Evolutionary conservation across 2,113 vertebrate genomes (phyloP), one percentile per base, ranked within the genome.

Genomic region (Pantherophis guttatus): DNA sequence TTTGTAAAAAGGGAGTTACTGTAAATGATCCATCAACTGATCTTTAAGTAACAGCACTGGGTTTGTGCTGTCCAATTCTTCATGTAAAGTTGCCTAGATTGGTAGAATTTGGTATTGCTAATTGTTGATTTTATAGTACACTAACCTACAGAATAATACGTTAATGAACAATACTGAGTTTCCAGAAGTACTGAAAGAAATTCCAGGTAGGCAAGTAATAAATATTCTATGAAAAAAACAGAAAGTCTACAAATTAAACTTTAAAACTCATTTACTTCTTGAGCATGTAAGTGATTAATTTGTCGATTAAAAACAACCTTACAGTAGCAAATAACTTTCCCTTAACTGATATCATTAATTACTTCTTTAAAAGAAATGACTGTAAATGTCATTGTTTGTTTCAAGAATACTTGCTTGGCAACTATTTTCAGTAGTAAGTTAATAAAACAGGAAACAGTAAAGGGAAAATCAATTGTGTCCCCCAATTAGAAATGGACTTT

Each of bases 91-190:
- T 39, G 70, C 52, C 75, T 23, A 54, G 81, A 90, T 29, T 55
- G 81, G 57, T 48, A 90, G 57, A 93, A 90, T 93, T 93, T 93
- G 89, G 89, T 90, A 70, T 33, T 87, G 89, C 23, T 39, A 24
- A 44, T 55, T 62, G n/a, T 87, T 93, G 92, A 87, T 87, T 93
- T 93, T 85, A 65, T 58, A 93, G n/a, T 90, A 90, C 75, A 93
- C n/a, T 90, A 93, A 93, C 89, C 23, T 87, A 90, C 23, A 33
- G 26, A 90, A 90, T 65, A 65, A 65, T n/a, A 65, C 26, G n/a
- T 65, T 15, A n/a, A 13, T n/a, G 12, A 70, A 70, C 29, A 70
- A 70, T 70, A 33, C 54, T 93, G 89, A 86, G 90, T 93, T 90
- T 90, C 50, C 57, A 90, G 81, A 81, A 87, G 23, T 50, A 65